phyloP scores from a whole-genome alignment of 2,888 invertebrate species.

The Campopleginae sp. region DNA sequence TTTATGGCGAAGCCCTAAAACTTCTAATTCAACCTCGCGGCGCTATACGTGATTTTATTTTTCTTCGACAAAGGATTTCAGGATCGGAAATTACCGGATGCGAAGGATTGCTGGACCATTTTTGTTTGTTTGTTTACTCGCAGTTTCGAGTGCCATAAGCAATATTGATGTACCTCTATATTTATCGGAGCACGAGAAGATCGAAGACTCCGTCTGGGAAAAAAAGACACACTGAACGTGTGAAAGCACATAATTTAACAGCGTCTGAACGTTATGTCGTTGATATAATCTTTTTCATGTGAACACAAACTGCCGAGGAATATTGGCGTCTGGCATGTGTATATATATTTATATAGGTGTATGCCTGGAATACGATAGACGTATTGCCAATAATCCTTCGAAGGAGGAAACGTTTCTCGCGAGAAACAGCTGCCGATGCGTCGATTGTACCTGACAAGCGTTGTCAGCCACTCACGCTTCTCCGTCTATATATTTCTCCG shows the following conservation, averaged over 20 bases:
- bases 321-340: background rate
- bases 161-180: background rate
- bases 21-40: background rate
- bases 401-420: constrained; percentile 59
- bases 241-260: background rate
- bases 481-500: constrained; percentile 25
- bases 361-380: constrained; percentile 34
- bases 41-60: background rate
- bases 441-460: constrained; percentile 65
- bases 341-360: constrained; percentile 11
- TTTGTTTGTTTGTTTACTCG: constrained; percentile 16
- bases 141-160: background rate
- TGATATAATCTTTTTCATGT: background rate
- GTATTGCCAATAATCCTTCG: constrained; percentile 66
- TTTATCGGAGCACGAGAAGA: constrained; percentile 5
- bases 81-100: background rate
- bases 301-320: background rate
- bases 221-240: background rate
- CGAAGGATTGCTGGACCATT: constrained; percentile 7
- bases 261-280: background rate
- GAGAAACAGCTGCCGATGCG: constrained; percentile 57
- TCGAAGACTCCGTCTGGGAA: background rate
- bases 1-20: background rate
- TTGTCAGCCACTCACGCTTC: constrained; percentile 57
- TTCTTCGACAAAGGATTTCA: background rate